These are phyloP conservation scores for Chrysaora quinquecirrha DNA, from an alignment of 30 jellyfish, hydroid and myxozoan genomes.

Conservation along the genomic window DNA sequence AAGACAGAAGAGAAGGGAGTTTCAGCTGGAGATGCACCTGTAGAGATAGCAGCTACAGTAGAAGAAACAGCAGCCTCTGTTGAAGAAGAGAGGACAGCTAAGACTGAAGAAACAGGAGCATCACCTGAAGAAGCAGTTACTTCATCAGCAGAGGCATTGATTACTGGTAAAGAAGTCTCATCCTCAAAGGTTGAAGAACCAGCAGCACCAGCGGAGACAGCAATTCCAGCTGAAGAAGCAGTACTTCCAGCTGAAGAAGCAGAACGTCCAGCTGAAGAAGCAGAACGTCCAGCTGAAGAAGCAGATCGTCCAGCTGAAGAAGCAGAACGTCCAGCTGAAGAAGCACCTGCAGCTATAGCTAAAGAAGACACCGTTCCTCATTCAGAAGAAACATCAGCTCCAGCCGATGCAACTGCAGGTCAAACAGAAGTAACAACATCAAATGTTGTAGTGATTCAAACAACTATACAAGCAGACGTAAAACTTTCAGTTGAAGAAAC, in stretches of 20 bases:
- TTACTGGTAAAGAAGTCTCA: no score
- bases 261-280: background rate
- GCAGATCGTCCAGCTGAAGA: background rate
- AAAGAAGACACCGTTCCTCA: background rate
- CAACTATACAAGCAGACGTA: no score
- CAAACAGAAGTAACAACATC: no score
- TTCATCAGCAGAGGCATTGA: no score
- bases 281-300: background rate
- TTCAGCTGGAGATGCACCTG: background rate
- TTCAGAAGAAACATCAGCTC: no score
- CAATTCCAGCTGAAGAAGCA: background rate
- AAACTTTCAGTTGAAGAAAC: no score
- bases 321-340: background rate
- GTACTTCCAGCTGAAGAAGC: constrained; percentile 1
- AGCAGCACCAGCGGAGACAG: background rate
- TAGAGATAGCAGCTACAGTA: background rate
- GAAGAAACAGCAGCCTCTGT: background rate
- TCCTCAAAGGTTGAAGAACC: no score
- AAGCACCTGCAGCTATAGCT: background rate
- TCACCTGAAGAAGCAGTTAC: no score
- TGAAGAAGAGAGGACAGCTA: no score
- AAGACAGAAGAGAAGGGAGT: background rate
- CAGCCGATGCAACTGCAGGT: no score
- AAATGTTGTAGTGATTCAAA: no score
- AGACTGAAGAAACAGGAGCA: no score